Conservation (phyloP, 2,113 vertebrate genomes). For the Prietella phreatophila region DNA sequence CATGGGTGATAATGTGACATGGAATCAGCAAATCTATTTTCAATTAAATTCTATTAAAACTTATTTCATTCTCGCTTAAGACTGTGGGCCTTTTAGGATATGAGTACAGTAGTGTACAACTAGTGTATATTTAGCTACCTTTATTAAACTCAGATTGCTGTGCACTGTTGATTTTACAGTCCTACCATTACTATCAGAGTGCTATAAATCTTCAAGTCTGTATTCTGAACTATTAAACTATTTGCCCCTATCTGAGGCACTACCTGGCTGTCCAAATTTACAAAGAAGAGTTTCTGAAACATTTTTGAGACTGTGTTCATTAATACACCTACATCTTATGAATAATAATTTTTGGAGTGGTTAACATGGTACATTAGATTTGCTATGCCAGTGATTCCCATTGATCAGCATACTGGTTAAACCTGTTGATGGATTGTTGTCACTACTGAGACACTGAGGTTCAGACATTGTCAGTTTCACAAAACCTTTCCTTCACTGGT, state of each 20-base stretch:
- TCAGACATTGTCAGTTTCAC: not conserved
- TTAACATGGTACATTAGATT: not conserved
- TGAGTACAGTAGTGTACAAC: not conserved
- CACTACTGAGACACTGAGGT: not conserved
- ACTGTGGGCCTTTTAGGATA: not conserved
- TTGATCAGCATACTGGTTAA: not conserved
- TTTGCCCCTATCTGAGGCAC: not conserved
- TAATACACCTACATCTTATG: not conserved
- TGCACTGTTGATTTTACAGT: not conserved
- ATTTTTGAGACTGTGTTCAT: not conserved
- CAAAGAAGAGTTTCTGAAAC: not conserved
- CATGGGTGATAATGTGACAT: not conserved
- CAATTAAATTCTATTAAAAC: not conserved
- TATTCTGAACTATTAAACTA: not conserved
- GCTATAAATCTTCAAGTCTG: not conserved
- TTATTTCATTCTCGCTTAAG: not conserved
- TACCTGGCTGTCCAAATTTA: not conserved
- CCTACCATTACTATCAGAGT: not conserved
- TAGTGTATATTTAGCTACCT: not conserved
- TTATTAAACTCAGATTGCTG: not conserved
- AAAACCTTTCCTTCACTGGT: not conserved
- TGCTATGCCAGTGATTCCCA: not conserved
- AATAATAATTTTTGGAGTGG: not conserved
- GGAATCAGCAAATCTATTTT: not conserved
- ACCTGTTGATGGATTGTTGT: not conserved